These are phyloP conservation scores for Neotoxoptera formosana DNA, from an alignment of 1,140 invertebrate genomes.

Conservation along the genomic window DNA sequence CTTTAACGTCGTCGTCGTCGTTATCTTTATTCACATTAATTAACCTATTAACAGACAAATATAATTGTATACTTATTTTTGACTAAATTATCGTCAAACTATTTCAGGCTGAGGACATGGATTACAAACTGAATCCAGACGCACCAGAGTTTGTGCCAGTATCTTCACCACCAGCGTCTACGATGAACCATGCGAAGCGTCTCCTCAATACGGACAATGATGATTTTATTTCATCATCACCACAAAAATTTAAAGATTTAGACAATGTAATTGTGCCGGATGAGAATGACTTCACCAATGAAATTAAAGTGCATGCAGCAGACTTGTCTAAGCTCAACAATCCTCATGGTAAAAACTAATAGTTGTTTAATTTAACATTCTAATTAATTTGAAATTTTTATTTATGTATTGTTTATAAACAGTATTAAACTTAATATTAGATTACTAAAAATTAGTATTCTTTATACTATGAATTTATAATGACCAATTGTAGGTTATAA, in stretches of 20 bases:
- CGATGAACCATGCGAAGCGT: neutral
- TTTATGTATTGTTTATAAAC: neutral
- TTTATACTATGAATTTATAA: neutral
- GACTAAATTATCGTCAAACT: neutral
- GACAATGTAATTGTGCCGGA: slow-evolving; percentile 60
- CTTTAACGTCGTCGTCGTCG: neutral
- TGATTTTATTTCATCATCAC: slow-evolving; percentile 59
- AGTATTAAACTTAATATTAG: neutral
- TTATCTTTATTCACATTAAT: neutral
- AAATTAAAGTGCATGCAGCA: slow-evolving; percentile 58
- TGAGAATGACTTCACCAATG: slow-evolving; percentile 60
- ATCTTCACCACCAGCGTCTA: slow-evolving; percentile 63
- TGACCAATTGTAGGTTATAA: neutral
- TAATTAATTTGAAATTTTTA: too few relatives aligned
- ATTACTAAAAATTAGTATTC: neutral
- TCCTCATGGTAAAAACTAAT: slow-evolving; percentile 14
- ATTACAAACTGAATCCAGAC: slow-evolving; percentile 76
- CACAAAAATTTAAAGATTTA: slow-evolving; percentile 58
- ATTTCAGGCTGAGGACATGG: slow-evolving; percentile 65
- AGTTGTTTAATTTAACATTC: too few relatives aligned
- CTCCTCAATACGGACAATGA: slow-evolving; percentile 29
- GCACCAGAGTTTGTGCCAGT: slow-evolving; percentile 76
- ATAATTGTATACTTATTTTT: neutral
- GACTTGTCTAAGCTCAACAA: slow-evolving; percentile 55
- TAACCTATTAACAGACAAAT: neutral